phyloP scores from a whole-genome alignment of 1,140 invertebrate genomes.

The Reticulitermes speratus region DNA sequence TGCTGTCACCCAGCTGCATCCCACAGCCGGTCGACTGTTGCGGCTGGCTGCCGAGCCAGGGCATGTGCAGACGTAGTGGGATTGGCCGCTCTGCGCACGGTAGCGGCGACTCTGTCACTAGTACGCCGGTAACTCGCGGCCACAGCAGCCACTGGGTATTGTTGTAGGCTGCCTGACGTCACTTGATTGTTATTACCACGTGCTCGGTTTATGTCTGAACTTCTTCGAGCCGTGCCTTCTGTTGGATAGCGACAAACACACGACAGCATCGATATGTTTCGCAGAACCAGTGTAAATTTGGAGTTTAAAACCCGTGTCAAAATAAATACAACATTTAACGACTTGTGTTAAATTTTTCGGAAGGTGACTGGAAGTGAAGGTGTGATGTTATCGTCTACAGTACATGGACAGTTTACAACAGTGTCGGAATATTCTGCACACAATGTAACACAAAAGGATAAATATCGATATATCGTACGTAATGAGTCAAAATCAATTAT shows the following conservation, averaged over 20 bases:
- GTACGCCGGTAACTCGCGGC: background rate
- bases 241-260: background rate
- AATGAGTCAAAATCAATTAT: too few species aligned
- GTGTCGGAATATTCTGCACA: too few species aligned
- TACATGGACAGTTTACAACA: too few species aligned
- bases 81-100: background rate
- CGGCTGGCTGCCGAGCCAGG: background rate
- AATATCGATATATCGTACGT: too few species aligned
- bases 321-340: too few species aligned
- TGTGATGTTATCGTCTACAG: too few species aligned
- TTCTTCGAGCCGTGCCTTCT: background rate
- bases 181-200: background rate
- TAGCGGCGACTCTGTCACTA: background rate
- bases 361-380: too few species aligned
- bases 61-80: background rate
- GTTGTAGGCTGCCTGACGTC: constrained; percentile 12
- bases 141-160: background rate
- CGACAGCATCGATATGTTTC: background rate
- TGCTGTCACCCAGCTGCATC: too few species aligned
- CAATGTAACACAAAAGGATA: too few species aligned
- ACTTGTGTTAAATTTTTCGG: too few species aligned
- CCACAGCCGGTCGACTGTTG: background rate
- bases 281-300: too few species aligned
- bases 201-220: background rate
- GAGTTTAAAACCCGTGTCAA: too few species aligned